phyloP scores from a whole-genome alignment of 2,113 vertebrate species.

The Daubentonia madagascariensis region DNA sequence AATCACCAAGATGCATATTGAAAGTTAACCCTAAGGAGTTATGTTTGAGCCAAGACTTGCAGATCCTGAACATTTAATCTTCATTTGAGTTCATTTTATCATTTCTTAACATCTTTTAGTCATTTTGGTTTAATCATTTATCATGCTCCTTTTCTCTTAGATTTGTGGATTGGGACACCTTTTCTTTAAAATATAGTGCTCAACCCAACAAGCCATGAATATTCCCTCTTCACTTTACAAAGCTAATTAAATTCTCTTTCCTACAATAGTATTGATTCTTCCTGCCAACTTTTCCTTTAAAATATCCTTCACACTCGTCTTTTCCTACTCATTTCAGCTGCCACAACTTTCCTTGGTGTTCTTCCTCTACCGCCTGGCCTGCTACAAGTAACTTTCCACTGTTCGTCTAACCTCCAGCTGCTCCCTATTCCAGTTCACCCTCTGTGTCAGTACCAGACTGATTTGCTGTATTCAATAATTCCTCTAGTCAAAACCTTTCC shows the following conservation, averaged over 20 bases:
- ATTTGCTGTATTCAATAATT: not conserved
- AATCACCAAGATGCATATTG: constrained; percentile 54
- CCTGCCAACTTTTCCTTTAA: constrained; percentile 70
- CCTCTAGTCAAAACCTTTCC: not conserved
- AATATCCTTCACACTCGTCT: constrained; percentile 61
- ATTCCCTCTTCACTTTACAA: constrained; percentile 61
- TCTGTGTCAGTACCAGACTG: not conserved
- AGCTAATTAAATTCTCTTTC: constrained; percentile 74
- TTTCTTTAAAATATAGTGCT: constrained; percentile 72
- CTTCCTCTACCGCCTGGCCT: not conserved
- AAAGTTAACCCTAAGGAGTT: constrained; percentile 65
- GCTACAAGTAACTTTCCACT: not conserved
- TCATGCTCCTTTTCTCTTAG: constrained; percentile 60
- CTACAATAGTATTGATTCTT: constrained; percentile 52
- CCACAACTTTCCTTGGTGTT: not conserved
- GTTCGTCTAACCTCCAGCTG: not conserved
- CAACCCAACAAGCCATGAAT: constrained; percentile 71
- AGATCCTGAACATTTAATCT: constrained; percentile 60
- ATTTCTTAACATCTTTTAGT: constrained; percentile 69
- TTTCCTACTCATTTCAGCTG: constrained; percentile 37
- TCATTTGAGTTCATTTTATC: constrained; percentile 66
- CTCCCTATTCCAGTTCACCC: not conserved
- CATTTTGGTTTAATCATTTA: constrained; percentile 68
- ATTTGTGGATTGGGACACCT: constrained; percentile 67
- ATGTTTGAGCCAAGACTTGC: constrained; percentile 61